These are phyloP conservation scores for Tenebrosternarchus preto DNA, from an alignment of 2,113 vertebrate species.

Conservation along the genomic window DNA sequence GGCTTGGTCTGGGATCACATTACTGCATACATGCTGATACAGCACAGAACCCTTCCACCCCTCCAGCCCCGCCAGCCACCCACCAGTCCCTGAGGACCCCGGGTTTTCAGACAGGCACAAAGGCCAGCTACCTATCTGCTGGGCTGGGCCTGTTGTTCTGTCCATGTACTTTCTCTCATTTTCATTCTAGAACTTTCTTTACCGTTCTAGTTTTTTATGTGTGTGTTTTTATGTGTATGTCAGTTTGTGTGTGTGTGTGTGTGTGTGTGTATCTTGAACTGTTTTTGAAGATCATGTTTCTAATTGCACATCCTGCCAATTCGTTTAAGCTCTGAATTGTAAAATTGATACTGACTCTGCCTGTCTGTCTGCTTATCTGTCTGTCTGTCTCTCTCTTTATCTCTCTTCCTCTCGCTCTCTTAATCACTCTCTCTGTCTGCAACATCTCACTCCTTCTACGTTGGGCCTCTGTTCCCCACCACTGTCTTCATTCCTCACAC, in stretches of 20 bases:
- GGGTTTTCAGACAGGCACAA: conserved; percentile 44
- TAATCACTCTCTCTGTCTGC: not conserved
- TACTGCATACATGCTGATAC: conserved; percentile 79
- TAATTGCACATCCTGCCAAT: conserved; percentile 21
- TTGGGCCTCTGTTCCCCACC: conserved; percentile 6
- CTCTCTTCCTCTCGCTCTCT: not conserved
- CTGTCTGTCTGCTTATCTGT: conserved; percentile 2
- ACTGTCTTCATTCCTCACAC: not conserved
- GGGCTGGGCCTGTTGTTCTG: not conserved
- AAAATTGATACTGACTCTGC: conserved; percentile 30
- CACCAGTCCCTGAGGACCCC: conserved; percentile 23
- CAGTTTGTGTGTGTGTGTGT: not conserved
- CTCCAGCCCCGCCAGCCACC: conserved; percentile 31
- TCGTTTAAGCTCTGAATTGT: conserved; percentile 11
- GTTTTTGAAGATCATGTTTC: conserved; percentile 29
- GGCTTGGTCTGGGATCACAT: conserved; percentile 72
- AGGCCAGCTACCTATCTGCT: conserved; percentile 43
- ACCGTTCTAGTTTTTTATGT: not conserved
- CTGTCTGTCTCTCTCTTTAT: not conserved
- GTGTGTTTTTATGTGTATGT: not conserved
- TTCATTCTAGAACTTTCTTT: not conserved
- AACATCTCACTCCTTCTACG: conserved; percentile 36
- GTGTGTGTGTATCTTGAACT: conserved; percentile 6
- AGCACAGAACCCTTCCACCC: conserved; percentile 59
- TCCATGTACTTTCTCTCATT: not conserved